A percentile compares a stretch with the other conserved stretches of the same genome.
phyloP scores from a whole-genome alignment of 2,888 invertebrate genomes.

The Oxyteleia sp. region DNA sequence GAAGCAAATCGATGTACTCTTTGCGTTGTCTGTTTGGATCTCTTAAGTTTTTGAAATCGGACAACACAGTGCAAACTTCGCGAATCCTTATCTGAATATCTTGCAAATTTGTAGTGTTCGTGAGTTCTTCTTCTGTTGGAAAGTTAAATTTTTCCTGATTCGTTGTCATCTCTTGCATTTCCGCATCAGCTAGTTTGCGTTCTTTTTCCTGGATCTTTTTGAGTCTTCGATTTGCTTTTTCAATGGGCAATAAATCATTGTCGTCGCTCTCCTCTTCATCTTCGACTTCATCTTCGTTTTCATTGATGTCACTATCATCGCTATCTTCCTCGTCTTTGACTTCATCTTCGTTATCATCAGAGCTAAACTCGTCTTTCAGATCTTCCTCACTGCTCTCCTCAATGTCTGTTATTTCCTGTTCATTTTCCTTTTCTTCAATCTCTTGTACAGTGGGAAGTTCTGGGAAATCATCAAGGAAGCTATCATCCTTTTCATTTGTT shows the following conservation, averaged over 20 bases:
- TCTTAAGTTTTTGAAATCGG: conserved; percentile 92
- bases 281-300: conserved; percentile 21
- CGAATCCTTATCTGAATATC: conserved; percentile 96
- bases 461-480: too few species aligned
- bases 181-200: conserved; percentile 92
- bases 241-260: conserved; percentile 94
- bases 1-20: conserved; percentile 94
- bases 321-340: too few species aligned
- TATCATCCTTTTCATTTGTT: too few species aligned
- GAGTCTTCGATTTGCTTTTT: conserved; percentile 93
- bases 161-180: conserved; percentile 93
- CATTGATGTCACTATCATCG: neutral
- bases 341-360: too few species aligned
- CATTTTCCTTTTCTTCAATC: conserved; percentile 78
- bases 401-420: conserved; percentile 84
- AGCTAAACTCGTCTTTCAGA: too few species aligned
- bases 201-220: conserved; percentile 92
- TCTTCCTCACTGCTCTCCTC: conserved; percentile 87
- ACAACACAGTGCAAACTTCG: conserved; percentile 93
- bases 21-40: conserved; percentile 88
- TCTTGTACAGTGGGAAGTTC: too few species aligned
- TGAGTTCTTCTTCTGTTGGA: conserved; percentile 92
- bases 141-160: conserved; percentile 93
- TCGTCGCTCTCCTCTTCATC: conserved; percentile 80
- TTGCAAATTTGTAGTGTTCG: conserved; percentile 92